Percentiles rank a stretch among this genome's conserved stretches.
Evolutionary conservation across 2,888 invertebrate genomes (phyloP).

Genomic region (Saturnia pavonia): DNA sequence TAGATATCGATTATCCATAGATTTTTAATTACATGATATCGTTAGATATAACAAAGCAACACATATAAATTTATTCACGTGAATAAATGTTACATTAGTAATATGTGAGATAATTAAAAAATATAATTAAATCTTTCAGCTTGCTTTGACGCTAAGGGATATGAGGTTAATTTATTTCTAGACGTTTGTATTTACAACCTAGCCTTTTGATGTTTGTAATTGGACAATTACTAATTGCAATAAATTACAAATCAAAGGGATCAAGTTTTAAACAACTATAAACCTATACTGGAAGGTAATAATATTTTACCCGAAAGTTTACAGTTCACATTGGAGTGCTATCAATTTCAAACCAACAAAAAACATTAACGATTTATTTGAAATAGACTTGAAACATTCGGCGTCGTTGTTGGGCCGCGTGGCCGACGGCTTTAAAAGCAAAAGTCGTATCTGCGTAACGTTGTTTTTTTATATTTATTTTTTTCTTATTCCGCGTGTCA

Average conservation of each 20-base stretch:
- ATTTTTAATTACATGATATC: too few relatives aligned
- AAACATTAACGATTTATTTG: conserved; percentile 51
- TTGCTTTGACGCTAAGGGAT: neutral
- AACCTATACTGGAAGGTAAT: conserved; percentile 43
- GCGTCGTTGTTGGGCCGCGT: conserved; percentile 44
- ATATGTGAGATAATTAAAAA: neutral
- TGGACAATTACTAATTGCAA: conserved; percentile 30
- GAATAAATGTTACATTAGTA: neutral
- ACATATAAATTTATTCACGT: too few relatives aligned
- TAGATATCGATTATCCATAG: too few relatives aligned
- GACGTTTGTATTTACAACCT: neutral
- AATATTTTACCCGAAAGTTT: conserved; percentile 38
- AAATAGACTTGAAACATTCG: conserved; percentile 50
- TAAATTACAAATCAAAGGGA: conserved; percentile 43
- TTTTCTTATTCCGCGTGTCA: conserved; percentile 74
- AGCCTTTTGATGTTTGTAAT: conserved; percentile 11
- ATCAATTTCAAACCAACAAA: conserved; percentile 63
- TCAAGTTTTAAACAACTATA: conserved; percentile 52
- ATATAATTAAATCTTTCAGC: neutral
- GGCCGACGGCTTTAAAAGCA: conserved; percentile 62
- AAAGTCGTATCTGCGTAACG: conserved; percentile 69
- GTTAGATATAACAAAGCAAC: too few relatives aligned
- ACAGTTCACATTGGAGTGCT: conserved; percentile 51
- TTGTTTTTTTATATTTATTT: conserved; percentile 71
- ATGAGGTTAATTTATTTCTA: conserved; percentile 26